These are phyloP conservation scores for Heliconius charithonia DNA, from an alignment of 2,888 invertebrate species.

Conservation along the genomic window DNA sequence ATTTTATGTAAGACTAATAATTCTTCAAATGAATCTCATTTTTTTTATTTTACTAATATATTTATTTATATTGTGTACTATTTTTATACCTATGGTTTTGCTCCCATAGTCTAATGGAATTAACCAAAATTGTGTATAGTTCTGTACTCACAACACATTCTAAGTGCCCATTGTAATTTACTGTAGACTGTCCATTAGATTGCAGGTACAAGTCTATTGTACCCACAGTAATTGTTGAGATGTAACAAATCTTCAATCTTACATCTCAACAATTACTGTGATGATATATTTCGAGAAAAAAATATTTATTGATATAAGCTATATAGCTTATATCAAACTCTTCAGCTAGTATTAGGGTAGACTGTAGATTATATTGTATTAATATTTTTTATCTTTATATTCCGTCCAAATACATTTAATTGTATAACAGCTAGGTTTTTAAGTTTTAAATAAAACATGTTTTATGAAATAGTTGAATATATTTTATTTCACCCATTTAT, in stretches of 20 bases:
- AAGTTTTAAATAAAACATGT: constrained; percentile 27
- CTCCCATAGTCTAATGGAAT: not conserved
- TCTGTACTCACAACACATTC: too few species aligned
- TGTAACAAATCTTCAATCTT: too few species aligned
- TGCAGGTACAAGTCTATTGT: too few species aligned
- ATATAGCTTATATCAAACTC: too few species aligned
- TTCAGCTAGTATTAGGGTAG: not conserved
- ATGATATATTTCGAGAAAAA: too few species aligned
- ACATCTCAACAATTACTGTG: too few species aligned
- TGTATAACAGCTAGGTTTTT: not conserved
- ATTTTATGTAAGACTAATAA: too few species aligned
- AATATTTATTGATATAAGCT: too few species aligned
- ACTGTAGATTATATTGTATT: not conserved
- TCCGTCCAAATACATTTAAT: constrained; percentile 8
- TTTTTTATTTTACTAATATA: not conserved
- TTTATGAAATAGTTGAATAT: constrained; percentile 3
- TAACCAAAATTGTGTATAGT: not conserved
- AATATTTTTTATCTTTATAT: not conserved
- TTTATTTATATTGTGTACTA: not conserved
- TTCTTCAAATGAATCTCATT: not conserved
- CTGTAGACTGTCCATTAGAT: too few species aligned
- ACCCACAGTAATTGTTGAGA: too few species aligned
- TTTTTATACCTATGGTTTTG: too few species aligned
- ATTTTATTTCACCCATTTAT: constrained; percentile 37
- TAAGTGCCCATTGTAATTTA: too few species aligned